Evolutionary conservation across 2,888 invertebrate genomes (phyloP).

Genomic region (Cinara cedri): DNA sequence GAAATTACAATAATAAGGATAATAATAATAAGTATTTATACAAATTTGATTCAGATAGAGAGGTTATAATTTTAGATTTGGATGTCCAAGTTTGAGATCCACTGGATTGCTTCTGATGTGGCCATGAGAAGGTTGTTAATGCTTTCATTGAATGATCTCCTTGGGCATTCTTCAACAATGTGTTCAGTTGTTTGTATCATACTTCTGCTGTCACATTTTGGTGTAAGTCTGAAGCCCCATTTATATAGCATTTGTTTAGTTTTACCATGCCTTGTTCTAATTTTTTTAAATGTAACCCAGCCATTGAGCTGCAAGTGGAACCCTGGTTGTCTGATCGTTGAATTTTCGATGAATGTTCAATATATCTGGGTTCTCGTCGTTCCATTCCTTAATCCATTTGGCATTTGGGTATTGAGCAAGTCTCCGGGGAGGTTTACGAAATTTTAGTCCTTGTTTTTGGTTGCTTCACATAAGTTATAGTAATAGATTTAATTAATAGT

Average conservation of each 20-base stretch:
- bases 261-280: constrained; percentile 15
- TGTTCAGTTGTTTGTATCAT: constrained; percentile 6
- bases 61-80: background rate
- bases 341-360: constrained; percentile 10
- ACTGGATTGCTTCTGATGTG: constrained; percentile 14
- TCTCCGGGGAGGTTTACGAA: background rate
- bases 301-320: no score
- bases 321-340: constrained; percentile 2
- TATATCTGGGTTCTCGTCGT: background rate
- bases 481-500: no score
- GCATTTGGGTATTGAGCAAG: background rate
- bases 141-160: background rate
- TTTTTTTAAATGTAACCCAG: no score
- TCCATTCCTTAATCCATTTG: background rate
- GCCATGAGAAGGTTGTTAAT: constrained; percentile 13
- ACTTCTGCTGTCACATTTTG: background rate
- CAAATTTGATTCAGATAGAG: no score
- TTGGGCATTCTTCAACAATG: background rate
- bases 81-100: background rate
- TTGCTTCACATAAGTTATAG: no score
- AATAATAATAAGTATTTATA: no score
- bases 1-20: no score
- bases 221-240: background rate
- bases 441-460: constrained; percentile 22
- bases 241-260: no score